phyloP scores from a whole-genome alignment of 2,797 vertebrate genomes.

The Ptychobarbus kaznakovi region DNA sequence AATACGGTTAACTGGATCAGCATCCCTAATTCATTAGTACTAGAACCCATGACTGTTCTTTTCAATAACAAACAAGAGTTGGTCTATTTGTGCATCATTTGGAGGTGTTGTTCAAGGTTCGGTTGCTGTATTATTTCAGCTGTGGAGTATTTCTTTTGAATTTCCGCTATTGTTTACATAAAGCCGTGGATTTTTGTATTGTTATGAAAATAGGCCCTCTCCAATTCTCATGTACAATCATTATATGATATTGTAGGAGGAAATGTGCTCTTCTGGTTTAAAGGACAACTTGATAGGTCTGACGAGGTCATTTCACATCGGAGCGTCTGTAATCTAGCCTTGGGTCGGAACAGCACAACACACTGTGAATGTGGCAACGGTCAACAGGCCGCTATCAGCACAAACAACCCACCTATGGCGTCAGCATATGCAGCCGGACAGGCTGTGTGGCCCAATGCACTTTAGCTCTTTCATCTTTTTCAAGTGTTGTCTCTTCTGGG shows the following conservation, averaged over 20 bases:
- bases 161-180: constrained; percentile 26
- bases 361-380: constrained; percentile 35
- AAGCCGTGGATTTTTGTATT: constrained; percentile 19
- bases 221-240: constrained; percentile 32
- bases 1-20: not conserved
- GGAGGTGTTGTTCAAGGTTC: constrained; percentile 19
- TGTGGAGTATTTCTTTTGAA: constrained; percentile 8
- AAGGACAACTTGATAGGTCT: constrained; percentile 39
- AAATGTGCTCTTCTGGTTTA: constrained; percentile 38
- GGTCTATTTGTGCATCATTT: constrained; percentile 6
- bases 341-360: constrained; percentile 28
- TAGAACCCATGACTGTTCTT: not conserved
- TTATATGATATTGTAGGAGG: constrained; percentile 40
- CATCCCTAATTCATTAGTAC: constrained; percentile 1
- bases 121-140: not conserved
- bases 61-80: not conserved
- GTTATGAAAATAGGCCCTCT: constrained; percentile 44
- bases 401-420: constrained; percentile 57
- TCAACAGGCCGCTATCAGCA: constrained; percentile 49
- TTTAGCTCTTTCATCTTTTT: not conserved
- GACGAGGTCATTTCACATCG: constrained; percentile 26
- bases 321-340: constrained; percentile 31
- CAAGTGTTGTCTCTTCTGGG: not conserved
- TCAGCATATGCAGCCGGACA: constrained; percentile 54
- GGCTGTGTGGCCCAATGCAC: not conserved